phyloP scores from a whole-genome alignment of 2,888 invertebrate species.

The Nymphalis polychloros region DNA sequence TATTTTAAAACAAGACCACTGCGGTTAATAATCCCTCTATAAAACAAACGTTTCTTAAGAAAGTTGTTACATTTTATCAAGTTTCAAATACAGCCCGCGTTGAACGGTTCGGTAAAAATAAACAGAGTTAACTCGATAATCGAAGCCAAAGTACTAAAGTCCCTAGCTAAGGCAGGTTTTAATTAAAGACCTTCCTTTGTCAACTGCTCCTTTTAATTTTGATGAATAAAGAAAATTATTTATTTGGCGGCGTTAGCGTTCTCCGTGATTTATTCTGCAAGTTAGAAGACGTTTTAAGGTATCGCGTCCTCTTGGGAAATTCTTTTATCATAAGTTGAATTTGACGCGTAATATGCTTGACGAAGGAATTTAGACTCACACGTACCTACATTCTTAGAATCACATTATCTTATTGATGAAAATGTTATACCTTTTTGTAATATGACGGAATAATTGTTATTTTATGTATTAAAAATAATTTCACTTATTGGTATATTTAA shows the following conservation, averaged over 20 bases:
- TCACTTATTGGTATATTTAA: neutral
- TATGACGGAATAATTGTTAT: neutral
- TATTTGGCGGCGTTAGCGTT: slow-evolving; percentile 74
- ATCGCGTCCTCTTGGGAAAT: slow-evolving; percentile 60
- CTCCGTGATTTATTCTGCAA: slow-evolving; percentile 73
- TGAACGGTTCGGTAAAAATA: slow-evolving; percentile 20
- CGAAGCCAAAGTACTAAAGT: slow-evolving; percentile 56
- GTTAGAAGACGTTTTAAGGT: slow-evolving; percentile 67
- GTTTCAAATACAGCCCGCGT: slow-evolving; percentile 11
- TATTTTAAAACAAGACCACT: neutral
- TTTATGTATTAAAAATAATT: neutral
- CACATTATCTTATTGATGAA: neutral
- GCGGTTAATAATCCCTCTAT: slow-evolving; percentile 1
- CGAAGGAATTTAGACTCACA: neutral
- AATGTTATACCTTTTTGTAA: neutral
- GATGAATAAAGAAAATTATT: slow-evolving; percentile 81
- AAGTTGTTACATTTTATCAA: slow-evolving; percentile 5
- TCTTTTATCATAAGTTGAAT: slow-evolving; percentile 64
- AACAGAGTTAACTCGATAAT: slow-evolving; percentile 51
- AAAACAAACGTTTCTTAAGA: slow-evolving; percentile 10
- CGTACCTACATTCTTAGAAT: neutral
- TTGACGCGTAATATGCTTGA: slow-evolving; percentile 15
- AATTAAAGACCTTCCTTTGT: slow-evolving; percentile 76
- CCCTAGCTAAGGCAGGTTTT: slow-evolving; percentile 66
- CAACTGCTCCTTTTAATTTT: slow-evolving; percentile 79